These are phyloP conservation scores for Megastigmus dorsalis DNA, from an alignment of 2,888 invertebrate species.

Conservation along the genomic window DNA sequence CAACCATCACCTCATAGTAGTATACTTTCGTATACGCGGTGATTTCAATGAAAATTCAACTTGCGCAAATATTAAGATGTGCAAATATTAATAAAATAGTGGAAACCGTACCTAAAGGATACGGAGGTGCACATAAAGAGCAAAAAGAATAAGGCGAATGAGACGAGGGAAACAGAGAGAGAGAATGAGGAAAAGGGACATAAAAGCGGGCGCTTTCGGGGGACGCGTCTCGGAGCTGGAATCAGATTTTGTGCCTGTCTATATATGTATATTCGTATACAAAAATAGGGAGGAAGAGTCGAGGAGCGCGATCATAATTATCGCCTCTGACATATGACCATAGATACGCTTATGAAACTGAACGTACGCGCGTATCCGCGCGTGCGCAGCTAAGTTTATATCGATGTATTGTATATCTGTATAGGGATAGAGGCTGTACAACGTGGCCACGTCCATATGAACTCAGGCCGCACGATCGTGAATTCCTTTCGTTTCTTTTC, in stretches of 20 bases:
- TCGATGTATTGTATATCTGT: too few relatives aligned
- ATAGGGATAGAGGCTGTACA: not conserved
- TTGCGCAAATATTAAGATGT: too few relatives aligned
- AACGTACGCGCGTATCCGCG: not conserved
- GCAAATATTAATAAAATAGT: too few relatives aligned
- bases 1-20: too few relatives aligned
- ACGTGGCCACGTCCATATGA: too few relatives aligned
- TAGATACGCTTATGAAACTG: constrained; percentile 37
- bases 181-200: constrained; percentile 28
- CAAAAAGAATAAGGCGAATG: constrained; percentile 20
- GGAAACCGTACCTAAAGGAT: too few relatives aligned
- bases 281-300: not conserved
- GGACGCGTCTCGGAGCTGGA: constrained; percentile 35
- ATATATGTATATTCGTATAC: not conserved
- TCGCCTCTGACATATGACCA: constrained; percentile 53
- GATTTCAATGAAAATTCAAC: too few relatives aligned
- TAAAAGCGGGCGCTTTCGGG: constrained; percentile 48
- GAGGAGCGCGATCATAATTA: constrained; percentile 49
- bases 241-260: constrained; percentile 30
- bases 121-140: constrained; percentile 39
- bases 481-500: constrained; percentile 43
- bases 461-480: constrained; percentile 1
- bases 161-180: constrained; percentile 12
- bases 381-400: not conserved
- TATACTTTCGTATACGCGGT: too few relatives aligned